Percentiles rank a stretch among this genome's conserved stretches.
phyloP scores from a whole-genome alignment of 2,888 invertebrate species.

The Ornithoptera alexandrae region DNA sequence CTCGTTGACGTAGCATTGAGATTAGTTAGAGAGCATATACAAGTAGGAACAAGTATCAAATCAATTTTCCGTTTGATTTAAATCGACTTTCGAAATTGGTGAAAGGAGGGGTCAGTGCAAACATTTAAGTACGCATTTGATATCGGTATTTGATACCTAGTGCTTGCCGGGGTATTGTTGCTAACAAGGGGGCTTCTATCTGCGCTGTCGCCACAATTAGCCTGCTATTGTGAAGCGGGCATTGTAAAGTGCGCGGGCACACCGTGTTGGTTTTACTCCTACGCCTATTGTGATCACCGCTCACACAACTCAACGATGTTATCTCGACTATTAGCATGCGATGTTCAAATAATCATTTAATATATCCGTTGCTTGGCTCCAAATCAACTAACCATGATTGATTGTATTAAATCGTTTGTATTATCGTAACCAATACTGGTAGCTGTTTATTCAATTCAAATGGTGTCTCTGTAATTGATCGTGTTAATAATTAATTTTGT shows the following conservation, averaged over 20 bases:
- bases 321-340: conserved; percentile 63
- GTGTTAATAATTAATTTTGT: conserved; percentile 22
- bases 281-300: conserved; percentile 70
- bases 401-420: conserved; percentile 54
- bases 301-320: conserved; percentile 68
- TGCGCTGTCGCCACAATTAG: conserved; percentile 75
- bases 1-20: conserved; percentile 64
- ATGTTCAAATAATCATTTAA: conserved; percentile 64
- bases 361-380: conserved; percentile 45
- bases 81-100: conserved; percentile 16
- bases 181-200: conserved; percentile 57
- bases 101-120: conserved; percentile 13
- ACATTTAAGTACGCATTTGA: conserved; percentile 16
- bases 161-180: conserved; percentile 33
- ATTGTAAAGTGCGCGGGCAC: conserved; percentile 53
- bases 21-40: conserved; percentile 45
- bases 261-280: conserved; percentile 68
- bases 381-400: conserved; percentile 60
- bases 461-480: conserved; percentile 22
- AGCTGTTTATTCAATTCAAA: conserved; percentile 36
- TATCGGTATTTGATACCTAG: conserved; percentile 40
- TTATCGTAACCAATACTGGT: conserved; percentile 51
- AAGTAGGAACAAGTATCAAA: conserved; percentile 19
- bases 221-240: conserved; percentile 60
- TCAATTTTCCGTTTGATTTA: conserved; percentile 19